Percentiles rank a stretch among this genome's conserved stretches.
Evolutionary conservation across 2,888 invertebrate species (phyloP).

Genomic region (Luffia ferchaultella): DNA sequence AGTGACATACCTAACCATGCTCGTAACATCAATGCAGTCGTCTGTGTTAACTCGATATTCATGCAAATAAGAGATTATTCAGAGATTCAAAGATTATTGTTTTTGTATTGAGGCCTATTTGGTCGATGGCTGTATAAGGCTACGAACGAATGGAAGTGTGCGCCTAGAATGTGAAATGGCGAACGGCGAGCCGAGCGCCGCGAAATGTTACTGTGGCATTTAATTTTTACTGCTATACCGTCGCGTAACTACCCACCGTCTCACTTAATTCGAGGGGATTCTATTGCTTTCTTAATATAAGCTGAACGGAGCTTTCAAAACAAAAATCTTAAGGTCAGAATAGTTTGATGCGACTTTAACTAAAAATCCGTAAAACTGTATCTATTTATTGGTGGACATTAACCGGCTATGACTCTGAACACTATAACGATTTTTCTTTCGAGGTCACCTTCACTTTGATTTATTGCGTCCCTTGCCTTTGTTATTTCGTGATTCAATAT

Average conservation of each 20-base stretch:
- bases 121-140: background rate
- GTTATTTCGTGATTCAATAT: too few relatives aligned
- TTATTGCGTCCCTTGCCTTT: conserved; percentile 35
- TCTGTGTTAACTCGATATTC: too few relatives aligned
- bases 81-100: too few relatives aligned
- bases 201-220: conserved; percentile 19
- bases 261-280: too few relatives aligned
- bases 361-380: too few relatives aligned
- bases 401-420: background rate
- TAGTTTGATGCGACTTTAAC: too few relatives aligned
- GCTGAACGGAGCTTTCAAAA: too few relatives aligned
- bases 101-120: background rate
- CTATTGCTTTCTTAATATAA: too few relatives aligned
- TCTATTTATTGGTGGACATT: too few relatives aligned
- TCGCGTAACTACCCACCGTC: background rate
- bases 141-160: background rate
- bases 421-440: conserved; percentile 9
- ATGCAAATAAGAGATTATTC: too few relatives aligned
- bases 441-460: conserved; percentile 24
- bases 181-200: conserved; percentile 36
- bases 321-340: too few relatives aligned
- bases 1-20: background rate
- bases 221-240: conserved; percentile 5
- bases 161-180: conserved; percentile 27
- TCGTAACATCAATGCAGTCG: background rate